Conservation (phyloP, 2,113 vertebrate genomes). For the Bombycilla garrulus region DNA sequence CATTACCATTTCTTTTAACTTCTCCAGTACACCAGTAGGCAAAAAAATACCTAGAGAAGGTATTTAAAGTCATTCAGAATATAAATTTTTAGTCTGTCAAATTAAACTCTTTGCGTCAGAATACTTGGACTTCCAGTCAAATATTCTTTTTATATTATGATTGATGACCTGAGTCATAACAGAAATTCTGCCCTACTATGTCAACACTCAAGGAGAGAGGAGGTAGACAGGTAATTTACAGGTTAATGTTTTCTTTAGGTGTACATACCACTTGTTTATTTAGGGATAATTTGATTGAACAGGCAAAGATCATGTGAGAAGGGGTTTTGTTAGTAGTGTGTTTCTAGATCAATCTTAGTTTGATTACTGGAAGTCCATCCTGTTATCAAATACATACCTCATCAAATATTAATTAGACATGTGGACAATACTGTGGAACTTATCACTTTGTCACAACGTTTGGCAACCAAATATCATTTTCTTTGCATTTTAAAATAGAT, state of each 20-base stretch:
- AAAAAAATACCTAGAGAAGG: not conserved
- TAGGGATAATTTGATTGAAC: slow-evolving; percentile 71
- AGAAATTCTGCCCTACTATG: not conserved
- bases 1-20: not conserved
- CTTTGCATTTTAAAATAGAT: not conserved
- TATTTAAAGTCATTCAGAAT: not conserved
- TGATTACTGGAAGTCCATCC: slow-evolving; percentile 69
- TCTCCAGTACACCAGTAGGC: not conserved
- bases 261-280: slow-evolving; percentile 60
- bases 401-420: slow-evolving; percentile 69
- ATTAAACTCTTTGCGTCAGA: not conserved
- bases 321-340: slow-evolving; percentile 51
- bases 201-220: not conserved
- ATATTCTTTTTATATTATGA: not conserved
- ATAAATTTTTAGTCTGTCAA: not conserved
- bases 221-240: not conserved
- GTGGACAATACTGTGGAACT: not conserved
- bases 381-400: slow-evolving; percentile 70
- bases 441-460: not conserved
- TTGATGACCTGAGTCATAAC: not conserved
- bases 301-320: slow-evolving; percentile 12
- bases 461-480: not conserved
- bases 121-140: not conserved
- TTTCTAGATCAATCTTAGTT: slow-evolving; percentile 67
- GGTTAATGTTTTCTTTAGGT: slow-evolving; percentile 49